phyloP scores from a whole-genome alignment of 2,797 vertebrate genomes.

The Rallus crepitans region DNA sequence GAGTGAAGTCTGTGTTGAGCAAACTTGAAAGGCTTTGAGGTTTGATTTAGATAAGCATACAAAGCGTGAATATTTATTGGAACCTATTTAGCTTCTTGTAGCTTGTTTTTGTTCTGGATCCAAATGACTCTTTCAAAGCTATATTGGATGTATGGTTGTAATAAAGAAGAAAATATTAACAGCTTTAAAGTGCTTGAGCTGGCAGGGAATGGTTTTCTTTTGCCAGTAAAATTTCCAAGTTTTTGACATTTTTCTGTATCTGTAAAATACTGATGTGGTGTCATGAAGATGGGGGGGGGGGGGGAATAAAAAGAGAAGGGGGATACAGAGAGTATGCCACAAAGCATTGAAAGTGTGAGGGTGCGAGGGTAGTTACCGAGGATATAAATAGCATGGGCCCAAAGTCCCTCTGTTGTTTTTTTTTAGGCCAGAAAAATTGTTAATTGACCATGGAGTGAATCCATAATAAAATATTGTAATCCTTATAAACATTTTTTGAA shows the following conservation, averaged over 20 bases:
- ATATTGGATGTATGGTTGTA: neutral
- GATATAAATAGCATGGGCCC: neutral
- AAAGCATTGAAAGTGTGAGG: neutral
- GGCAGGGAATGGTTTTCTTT: neutral
- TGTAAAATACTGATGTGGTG: neutral
- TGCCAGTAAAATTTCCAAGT: neutral
- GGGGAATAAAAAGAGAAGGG: neutral
- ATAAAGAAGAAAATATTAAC: neutral
- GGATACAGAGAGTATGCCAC: neutral
- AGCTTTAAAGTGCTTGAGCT: neutral
- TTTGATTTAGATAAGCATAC: conserved; percentile 2
- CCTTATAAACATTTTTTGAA: neutral
- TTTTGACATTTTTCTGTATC: neutral
- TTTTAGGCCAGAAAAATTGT: neutral
- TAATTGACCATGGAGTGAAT: neutral
- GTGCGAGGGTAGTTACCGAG: neutral
- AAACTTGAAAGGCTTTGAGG: conserved; percentile 20
- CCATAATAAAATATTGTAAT: neutral
- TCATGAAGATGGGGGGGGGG: neutral
- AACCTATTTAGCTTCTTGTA: conserved; percentile 28
- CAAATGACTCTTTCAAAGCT: conserved; percentile 34
- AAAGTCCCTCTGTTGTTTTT: neutral
- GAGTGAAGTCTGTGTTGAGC: neutral
- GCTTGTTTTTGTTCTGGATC: conserved; percentile 23
- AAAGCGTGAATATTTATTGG: conserved; percentile 13